These are phyloP conservation scores for Caerostris darwini DNA, from an alignment of 1,140 invertebrate species.

Conservation along the genomic window DNA sequence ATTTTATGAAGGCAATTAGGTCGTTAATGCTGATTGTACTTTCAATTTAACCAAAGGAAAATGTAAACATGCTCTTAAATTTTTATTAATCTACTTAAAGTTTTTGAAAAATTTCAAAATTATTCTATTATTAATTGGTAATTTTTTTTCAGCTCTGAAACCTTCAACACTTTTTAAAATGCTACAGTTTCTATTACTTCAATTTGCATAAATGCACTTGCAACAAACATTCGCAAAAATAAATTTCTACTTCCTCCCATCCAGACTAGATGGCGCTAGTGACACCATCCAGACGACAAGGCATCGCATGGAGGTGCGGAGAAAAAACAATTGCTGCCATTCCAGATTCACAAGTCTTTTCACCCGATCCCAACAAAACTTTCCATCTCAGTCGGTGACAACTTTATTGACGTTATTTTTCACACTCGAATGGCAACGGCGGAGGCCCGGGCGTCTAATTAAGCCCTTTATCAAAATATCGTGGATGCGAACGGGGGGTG, in stretches of 20 bases:
- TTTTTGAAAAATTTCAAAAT: too few species aligned
- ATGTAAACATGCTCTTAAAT: too few species aligned
- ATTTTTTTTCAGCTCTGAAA: too few species aligned
- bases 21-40: too few species aligned
- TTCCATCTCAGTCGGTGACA: conserved; percentile 75
- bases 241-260: neutral
- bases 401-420: conserved; percentile 77
- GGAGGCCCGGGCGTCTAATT: conserved; percentile 70
- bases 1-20: too few species aligned
- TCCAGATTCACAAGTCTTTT: conserved; percentile 62
- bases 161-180: too few species aligned
- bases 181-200: too few species aligned
- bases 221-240: neutral
- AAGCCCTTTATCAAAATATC: conserved; percentile 78
- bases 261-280: conserved; percentile 36
- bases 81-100: too few species aligned
- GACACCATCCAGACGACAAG: neutral
- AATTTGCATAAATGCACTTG: too few species aligned
- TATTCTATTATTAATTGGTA: too few species aligned
- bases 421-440: conserved; percentile 67
- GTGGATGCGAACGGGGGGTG: neutral
- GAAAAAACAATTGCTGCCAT: conserved; percentile 54
- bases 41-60: too few species aligned
- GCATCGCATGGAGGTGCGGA: neutral
- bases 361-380: conserved; percentile 68